Percentiles rank a stretch among this genome's conserved stretches.
phyloP scores from a whole-genome alignment of 2,888 invertebrate genomes.

The Pristionchus fissidentatus region DNA sequence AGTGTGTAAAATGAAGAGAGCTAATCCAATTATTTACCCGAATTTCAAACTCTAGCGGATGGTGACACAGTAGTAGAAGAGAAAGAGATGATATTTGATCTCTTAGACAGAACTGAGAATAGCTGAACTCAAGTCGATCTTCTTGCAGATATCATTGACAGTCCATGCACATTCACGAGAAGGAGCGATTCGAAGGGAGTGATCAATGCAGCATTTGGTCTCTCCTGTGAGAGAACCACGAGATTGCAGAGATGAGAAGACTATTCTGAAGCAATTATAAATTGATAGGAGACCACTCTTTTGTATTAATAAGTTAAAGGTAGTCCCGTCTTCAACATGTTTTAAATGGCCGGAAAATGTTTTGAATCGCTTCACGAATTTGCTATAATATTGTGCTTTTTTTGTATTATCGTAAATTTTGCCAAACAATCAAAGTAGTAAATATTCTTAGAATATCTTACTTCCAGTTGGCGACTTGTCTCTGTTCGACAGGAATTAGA shows the following conservation, averaged over 20 bases:
- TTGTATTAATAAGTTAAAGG: too few relatives aligned
- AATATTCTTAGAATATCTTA: too few relatives aligned
- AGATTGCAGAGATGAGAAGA: neutral
- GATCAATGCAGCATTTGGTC: constrained; percentile 59
- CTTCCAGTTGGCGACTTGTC: neutral
- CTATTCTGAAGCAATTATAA: constrained; percentile 12
- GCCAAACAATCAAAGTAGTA: too few relatives aligned
- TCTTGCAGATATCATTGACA: constrained; percentile 57
- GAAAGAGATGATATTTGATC: neutral
- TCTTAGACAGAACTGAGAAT: neutral
- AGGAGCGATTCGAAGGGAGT: constrained; percentile 58
- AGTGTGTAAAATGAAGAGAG: too few relatives aligned
- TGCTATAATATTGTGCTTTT: neutral
- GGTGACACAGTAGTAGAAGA: too few relatives aligned
- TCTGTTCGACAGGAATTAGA: neutral
- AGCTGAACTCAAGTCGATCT: constrained; percentile 45
- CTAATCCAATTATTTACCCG: too few relatives aligned
- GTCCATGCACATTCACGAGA: constrained; percentile 59
- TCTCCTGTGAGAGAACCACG: constrained; percentile 49
- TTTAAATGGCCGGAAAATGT: too few relatives aligned
- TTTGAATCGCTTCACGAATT: too few relatives aligned
- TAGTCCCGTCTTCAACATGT: too few relatives aligned
- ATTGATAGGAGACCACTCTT: too few relatives aligned
- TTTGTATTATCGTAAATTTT: neutral
- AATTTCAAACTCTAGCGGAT: too few relatives aligned